Percentiles rank a stretch among this genome's conserved stretches.
Conservation (phyloP, 2,888 invertebrate genomes). For the Frankliniella intonsa region DNA sequence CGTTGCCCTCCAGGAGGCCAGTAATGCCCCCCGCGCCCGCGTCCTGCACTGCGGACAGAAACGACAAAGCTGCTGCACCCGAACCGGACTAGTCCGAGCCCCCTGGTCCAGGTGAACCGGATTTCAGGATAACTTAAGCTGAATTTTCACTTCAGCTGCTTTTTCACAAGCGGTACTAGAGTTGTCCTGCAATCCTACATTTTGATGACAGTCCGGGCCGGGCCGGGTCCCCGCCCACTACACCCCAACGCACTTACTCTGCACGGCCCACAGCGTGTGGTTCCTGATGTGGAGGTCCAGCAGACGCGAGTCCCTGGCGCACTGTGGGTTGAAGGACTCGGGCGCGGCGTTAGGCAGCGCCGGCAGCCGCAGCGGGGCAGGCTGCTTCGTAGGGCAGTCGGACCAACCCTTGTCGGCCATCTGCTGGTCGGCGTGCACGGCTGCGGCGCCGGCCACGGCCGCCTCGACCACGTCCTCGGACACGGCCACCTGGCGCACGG, state of each 20-base stretch:
- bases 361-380: constrained; percentile 29
- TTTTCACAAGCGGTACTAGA: too few species aligned
- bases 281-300: constrained; percentile 33
- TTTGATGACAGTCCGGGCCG: too few species aligned
- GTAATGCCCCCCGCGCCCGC: constrained; percentile 65
- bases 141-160: too few species aligned
- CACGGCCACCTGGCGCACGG: background rate
- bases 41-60: constrained; percentile 59
- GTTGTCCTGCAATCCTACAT: too few species aligned
- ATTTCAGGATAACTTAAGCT: too few species aligned
- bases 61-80: background rate
- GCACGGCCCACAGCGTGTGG: constrained; percentile 37
- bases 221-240: too few species aligned
- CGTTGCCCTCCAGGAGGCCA: constrained; percentile 62
- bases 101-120: too few species aligned
- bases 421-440: background rate
- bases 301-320: constrained; percentile 34
- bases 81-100: background rate
- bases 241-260: constrained; percentile 35
- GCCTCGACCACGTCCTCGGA: background rate
- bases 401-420: background rate
- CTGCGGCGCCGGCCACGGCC: background rate
- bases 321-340: constrained; percentile 34
- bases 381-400: background rate
- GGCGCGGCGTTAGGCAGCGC: constrained; percentile 35